These are phyloP conservation scores for Acanthochromis polyacanthus DNA, from an alignment of 2,113 vertebrate genomes.

Conservation along the genomic window DNA sequence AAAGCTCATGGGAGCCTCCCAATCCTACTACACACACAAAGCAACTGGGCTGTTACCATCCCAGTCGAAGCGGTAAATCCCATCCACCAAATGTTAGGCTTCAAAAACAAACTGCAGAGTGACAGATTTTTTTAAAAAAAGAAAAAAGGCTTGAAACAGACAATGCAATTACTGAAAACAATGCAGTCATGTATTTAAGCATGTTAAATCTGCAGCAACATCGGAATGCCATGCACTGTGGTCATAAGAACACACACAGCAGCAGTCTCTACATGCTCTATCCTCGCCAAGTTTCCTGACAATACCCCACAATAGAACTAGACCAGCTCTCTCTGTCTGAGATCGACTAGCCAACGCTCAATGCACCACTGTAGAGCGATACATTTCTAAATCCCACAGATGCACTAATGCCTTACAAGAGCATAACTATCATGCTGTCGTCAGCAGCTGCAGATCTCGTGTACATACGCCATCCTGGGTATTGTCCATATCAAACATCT, in stretches of 20 bases:
- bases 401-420: conserved; percentile 43
- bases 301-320: conserved; percentile 24
- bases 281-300: conserved; percentile 44
- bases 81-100: conserved; percentile 25
- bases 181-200: background rate
- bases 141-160: conserved; percentile 29
- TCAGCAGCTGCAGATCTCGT: conserved; percentile 62
- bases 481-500: conserved; percentile 71
- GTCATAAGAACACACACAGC: conserved; percentile 31
- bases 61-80: conserved; percentile 36
- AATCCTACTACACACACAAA: conserved; percentile 43
- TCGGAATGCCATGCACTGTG: conserved; percentile 37
- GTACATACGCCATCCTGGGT: conserved; percentile 65
- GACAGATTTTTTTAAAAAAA: conserved; percentile 19
- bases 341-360: conserved; percentile 47
- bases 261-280: conserved; percentile 24
- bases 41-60: conserved; percentile 23
- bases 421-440: conserved; percentile 53
- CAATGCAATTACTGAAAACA: conserved; percentile 7
- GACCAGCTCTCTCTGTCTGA: conserved; percentile 33
- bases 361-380: conserved; percentile 57
- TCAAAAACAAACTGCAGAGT: conserved; percentile 32
- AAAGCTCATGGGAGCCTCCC: conserved; percentile 52
- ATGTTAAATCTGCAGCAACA: conserved; percentile 33
- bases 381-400: conserved; percentile 55